These are phyloP conservation scores for Polylopha cassiicola DNA, from an alignment of 2,888 invertebrate genomes.

Conservation along the genomic window DNA sequence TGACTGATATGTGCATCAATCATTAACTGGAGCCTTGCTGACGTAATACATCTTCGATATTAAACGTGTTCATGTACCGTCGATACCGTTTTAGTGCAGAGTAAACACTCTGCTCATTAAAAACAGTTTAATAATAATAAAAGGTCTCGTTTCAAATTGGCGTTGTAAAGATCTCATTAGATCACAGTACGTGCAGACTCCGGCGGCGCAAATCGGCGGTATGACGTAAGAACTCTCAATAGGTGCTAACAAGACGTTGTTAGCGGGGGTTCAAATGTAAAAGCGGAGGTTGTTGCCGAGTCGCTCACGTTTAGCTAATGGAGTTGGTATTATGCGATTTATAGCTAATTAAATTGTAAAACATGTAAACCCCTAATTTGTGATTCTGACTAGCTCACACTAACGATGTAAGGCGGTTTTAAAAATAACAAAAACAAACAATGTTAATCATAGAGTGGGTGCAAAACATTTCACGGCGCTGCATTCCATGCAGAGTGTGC, in stretches of 20 bases:
- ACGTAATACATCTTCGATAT: too few species aligned
- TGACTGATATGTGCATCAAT: too few species aligned
- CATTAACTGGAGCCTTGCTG: too few species aligned
- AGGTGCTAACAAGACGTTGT: constrained; percentile 62
- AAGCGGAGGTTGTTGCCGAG: constrained; percentile 34
- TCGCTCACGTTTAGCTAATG: constrained; percentile 51
- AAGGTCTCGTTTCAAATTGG: constrained; percentile 48
- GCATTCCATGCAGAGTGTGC: constrained; percentile 8
- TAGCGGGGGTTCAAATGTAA: constrained; percentile 35
- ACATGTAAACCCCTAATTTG: constrained; percentile 2
- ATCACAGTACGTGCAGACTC: constrained; percentile 44
- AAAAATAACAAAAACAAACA: constrained; percentile 1
- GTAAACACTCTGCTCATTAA: constrained; percentile 48
- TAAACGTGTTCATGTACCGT: constrained; percentile 41
- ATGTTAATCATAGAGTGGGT: constrained; percentile 8
- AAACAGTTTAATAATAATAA: constrained; percentile 44
- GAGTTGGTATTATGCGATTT: constrained; percentile 45
- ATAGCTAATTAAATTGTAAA: too few species aligned
- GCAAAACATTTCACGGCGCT: constrained; percentile 8
- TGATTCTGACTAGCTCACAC: not conserved
- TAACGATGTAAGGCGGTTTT: not conserved
- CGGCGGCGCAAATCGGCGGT: constrained; percentile 39
- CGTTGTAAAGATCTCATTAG: constrained; percentile 55
- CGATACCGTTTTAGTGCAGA: constrained; percentile 29
- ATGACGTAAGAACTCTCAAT: constrained; percentile 56